Conservation (phyloP, 1,140 invertebrate genomes). For the Geopemphigus sp. region DNA sequence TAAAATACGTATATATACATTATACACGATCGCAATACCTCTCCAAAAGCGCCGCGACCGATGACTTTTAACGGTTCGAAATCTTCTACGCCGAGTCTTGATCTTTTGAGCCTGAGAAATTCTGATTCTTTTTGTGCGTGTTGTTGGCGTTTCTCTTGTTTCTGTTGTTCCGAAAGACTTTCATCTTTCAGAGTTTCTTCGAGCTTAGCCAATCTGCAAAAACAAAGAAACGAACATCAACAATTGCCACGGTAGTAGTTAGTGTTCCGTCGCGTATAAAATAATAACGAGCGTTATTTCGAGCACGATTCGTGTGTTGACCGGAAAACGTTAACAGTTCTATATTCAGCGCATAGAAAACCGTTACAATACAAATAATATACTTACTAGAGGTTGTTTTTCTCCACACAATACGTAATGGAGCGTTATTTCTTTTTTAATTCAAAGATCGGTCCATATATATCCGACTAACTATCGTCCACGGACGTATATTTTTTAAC, state of each 20-base stretch:
- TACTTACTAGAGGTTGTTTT: not conserved
- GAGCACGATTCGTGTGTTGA: not conserved
- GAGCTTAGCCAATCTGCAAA: slow-evolving; percentile 76
- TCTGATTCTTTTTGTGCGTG: slow-evolving; percentile 98
- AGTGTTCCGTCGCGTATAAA: not conserved
- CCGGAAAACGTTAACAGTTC: not conserved
- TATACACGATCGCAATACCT: too few species aligned
- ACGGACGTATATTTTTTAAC: too few species aligned
- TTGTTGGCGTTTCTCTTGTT: slow-evolving; percentile 83
- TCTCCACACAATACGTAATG: not conserved
- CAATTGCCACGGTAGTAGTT: too few species aligned
- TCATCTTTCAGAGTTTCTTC: slow-evolving; percentile 94
- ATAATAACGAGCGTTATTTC: not conserved
- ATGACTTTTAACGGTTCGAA: slow-evolving; percentile 98
- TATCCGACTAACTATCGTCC: not conserved
- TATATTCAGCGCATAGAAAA: not conserved
- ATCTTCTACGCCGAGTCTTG: slow-evolving; percentile 94
- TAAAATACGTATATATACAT: too few species aligned
- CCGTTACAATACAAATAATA: too few species aligned
- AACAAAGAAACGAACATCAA: slow-evolving; percentile 49
- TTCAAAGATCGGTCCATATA: not conserved
- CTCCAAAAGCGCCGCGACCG: slow-evolving; percentile 96
- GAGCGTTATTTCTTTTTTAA: not conserved
- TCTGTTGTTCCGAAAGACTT: slow-evolving; percentile 78
- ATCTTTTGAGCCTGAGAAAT: slow-evolving; percentile 92